Evolutionary conservation across 2,888 invertebrate species (phyloP), one percentile per base, ranked within the genome.

Genomic region (Merodon equestris): DNA sequence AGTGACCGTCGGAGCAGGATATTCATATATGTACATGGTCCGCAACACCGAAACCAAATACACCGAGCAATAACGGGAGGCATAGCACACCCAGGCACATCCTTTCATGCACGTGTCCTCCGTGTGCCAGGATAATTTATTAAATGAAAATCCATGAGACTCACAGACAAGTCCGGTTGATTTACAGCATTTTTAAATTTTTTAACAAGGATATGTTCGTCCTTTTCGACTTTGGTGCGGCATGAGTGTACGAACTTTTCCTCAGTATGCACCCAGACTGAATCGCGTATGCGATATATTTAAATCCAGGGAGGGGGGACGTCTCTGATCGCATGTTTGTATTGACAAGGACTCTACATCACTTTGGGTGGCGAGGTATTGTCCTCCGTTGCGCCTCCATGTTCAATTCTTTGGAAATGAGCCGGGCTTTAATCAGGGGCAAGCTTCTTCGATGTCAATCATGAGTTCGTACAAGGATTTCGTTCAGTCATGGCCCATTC

Each of bases 131-230:
- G 67, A 68, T 79, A 74, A 74, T 79, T 79, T 79, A 74, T 79
- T 79, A 73, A 79, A 68, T 57, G 54, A 73, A 79, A 74, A 79
- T 73, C 77, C 72, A 79, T 58, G 77, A 60, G 79, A 58, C 53
- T 58, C 63, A 63, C 63, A 68, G 63, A 63, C 51, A 48, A 74
- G 73, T 74, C 73, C 67, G 63, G 50, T 74, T 79, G 79, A 79
- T 79, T 79, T 79, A 79, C 74, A 70, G 60, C 74, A 70, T 74
- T 79, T 74, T 60, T 63, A 64, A 79, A 79, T 63, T 40, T 56
- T 54, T 73, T 68, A 15, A 63, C 68, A 63, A 40, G 53, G 58
- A 58, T 53, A 54, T 76, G 58, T 63, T 60, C 71, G 17, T 44
- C 19, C 50, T n/a, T n/a, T n/a, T n/a, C n/a, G n/a, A n/a, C n/a